Conservation (phyloP, 2,113 vertebrate genomes). For the Lonchura striata region DNA sequence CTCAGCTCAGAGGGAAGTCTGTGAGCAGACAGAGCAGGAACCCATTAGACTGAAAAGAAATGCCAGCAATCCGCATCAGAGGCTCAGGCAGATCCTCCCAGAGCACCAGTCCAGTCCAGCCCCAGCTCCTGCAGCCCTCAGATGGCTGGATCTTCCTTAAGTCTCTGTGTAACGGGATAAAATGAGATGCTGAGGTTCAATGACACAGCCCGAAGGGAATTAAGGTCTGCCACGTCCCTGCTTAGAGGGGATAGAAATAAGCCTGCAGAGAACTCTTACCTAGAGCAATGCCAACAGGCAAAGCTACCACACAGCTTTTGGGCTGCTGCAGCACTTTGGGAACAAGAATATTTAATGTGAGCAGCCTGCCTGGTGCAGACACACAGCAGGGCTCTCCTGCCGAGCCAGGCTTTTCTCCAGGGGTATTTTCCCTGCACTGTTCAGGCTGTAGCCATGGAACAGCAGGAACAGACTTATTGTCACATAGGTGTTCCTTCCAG, state of each 20-base stretch:
- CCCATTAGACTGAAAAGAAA: neutral
- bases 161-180: conserved; percentile 46
- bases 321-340: neutral
- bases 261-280: neutral
- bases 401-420: rapidly evolving
- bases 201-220: conserved; percentile 37
- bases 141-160: neutral
- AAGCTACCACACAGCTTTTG: neutral
- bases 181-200: conserved; percentile 44
- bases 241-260: conserved; percentile 51
- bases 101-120: neutral
- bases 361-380: neutral
- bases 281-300: neutral
- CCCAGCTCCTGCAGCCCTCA: neutral
- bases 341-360: neutral
- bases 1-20: neutral
- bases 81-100: neutral
- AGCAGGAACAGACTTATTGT: rapidly evolving
- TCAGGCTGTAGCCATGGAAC: neutral
- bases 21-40: neutral
- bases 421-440: rapidly evolving
- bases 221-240: conserved; percentile 45
- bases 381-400: neutral
- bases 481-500: rapidly evolving
- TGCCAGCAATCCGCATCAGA: neutral